Conservation (phyloP, 2,113 vertebrate species). For the Equus quagga region DNA sequence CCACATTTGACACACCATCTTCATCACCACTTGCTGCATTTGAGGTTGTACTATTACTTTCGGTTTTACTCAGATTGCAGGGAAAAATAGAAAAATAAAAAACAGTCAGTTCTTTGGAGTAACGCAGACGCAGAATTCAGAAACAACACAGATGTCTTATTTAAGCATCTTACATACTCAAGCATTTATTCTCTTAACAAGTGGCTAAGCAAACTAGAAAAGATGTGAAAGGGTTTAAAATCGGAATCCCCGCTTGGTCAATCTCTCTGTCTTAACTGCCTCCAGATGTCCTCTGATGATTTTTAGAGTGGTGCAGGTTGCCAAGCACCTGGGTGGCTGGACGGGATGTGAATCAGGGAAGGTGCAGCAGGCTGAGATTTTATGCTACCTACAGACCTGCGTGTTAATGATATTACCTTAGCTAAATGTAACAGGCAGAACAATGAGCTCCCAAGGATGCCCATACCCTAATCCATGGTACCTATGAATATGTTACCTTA, state of each 20-base stretch:
- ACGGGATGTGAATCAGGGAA: neutral
- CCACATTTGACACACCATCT: neutral
- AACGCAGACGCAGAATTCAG: slow-evolving; percentile 10
- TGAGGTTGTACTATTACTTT: neutral
- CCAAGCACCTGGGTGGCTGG: neutral
- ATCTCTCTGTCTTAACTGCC: neutral
- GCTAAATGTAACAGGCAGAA: neutral
- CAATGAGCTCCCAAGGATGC: neutral
- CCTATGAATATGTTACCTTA: neutral
- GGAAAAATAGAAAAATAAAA: neutral
- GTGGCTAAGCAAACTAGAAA: neutral
- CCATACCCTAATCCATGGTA: neutral
- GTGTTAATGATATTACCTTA: neutral
- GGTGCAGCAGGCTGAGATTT: neutral
- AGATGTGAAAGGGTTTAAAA: neutral
- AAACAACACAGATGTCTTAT: neutral
- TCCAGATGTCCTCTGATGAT: neutral
- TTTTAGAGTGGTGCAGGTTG: neutral
- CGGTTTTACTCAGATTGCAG: neutral
- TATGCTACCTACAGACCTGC: neutral
- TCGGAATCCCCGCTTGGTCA: neutral
- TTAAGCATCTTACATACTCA: neutral
- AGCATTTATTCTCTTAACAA: neutral
- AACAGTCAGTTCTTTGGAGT: neutral
- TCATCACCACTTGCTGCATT: neutral